Percentiles rank a stretch among this genome's conserved stretches.
Conservation (phyloP, 2,113 vertebrate genomes). For the Zootoca vivipara region DNA sequence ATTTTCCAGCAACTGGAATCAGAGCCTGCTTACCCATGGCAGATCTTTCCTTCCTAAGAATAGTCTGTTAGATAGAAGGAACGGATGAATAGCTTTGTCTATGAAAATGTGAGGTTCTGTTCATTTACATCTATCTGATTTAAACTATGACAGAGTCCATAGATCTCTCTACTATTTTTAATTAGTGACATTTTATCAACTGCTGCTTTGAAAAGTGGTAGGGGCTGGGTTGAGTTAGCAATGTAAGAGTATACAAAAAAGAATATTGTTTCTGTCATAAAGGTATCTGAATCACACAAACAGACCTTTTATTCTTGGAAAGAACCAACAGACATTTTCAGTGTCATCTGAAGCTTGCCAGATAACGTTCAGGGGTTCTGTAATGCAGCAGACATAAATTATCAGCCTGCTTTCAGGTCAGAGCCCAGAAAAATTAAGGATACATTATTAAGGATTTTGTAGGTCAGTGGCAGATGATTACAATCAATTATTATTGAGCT, state of each 20-base stretch:
- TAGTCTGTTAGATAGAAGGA: neutral
- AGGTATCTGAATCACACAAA: neutral
- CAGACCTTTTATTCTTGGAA: neutral
- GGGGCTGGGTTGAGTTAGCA: neutral
- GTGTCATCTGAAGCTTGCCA: neutral
- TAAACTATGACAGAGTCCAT: neutral
- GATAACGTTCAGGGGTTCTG: neutral
- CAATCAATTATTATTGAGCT: conserved; percentile 9
- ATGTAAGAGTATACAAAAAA: neutral
- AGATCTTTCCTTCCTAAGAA: neutral
- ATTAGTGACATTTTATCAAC: neutral
- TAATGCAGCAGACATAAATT: neutral
- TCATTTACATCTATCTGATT: neutral
- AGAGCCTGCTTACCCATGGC: neutral
- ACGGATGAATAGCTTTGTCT: neutral
- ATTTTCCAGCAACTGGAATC: neutral
- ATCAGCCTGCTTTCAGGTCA: neutral
- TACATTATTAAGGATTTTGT: conserved; percentile 20
- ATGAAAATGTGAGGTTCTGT: neutral
- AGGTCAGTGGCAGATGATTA: neutral
- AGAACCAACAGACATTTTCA: neutral
- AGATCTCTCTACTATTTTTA: neutral
- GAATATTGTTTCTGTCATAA: neutral
- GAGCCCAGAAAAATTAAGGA: neutral
- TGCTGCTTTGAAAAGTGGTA: neutral